Base-by-base conservation (phyloP, 2,113 vertebrate genomes). In the Raja brachyura region DNA sequence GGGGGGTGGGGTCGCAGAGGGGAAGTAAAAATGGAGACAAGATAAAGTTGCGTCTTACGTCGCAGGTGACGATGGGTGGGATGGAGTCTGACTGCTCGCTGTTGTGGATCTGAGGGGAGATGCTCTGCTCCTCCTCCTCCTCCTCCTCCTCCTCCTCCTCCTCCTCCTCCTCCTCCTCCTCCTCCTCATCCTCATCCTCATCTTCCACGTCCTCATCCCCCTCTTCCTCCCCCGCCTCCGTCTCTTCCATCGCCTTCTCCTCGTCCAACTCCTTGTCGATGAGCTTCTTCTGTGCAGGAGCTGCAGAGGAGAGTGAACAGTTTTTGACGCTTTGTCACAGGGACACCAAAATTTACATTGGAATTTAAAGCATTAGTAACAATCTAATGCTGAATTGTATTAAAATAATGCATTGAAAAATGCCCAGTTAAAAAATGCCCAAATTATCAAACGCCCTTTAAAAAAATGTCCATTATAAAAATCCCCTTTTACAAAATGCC, bases 141-240 rank as follows among this genome's bases (percentile, higher is more conserved):
- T 93, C 93, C 1, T 93, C 93, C 1, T 93, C 93, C 22, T 93
- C 86, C 11, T 93, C 73, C 2, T 93, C 93, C 92, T 94, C 39
- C 11, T 28, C 3, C 85, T 94, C 75, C 70, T 93, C 56, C 59
- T 74, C 16, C 75, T 83, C 25, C 8, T 54, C 79, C 18, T 85
- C 81, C 6, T 31, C 39, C 3, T 1, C 10, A 6, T 22, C 79
- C 39, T 83, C 48, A 9, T 83, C 79, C 39, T 48, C 39, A 48
- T 83, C 79, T 39, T 83, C 75, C 75, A 14, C 75, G 18, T 77
- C n/a, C 75, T 77, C n/a, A 9, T 77, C 79, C 18, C 59, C 81
- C 5, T 13, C 39, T 6, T 1, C 10, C 31, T 22, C 79, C 39
- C 56, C 48, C 9, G 54, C 79, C 3, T 48, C 39, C 16, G 39